Evolutionary conservation across 64 coral and sea anemone species (phyloP), one percentile per base, ranked within the genome.

Genomic region (Montipora efflorescens): DNA sequence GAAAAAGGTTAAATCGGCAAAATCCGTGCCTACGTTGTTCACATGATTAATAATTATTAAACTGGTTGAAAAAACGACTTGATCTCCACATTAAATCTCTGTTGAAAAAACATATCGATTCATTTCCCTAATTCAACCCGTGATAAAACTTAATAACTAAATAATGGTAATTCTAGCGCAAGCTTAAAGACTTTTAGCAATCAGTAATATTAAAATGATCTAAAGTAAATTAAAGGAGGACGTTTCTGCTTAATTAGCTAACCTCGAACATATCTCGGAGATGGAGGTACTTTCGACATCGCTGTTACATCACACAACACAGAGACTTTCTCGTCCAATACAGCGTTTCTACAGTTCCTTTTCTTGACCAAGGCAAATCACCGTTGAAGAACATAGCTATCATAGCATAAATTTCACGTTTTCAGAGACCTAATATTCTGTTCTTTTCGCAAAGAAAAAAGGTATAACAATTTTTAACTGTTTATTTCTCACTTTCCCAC

Each of bases 401-500:
- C 13, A 71, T 10, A 50, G 46, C 2, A 50, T 7, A 49, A 86
- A 22, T 14, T 13, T 46, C 8, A 71, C 19, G 67, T 21, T 15
- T 69, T 68, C 10, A 11, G 18, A 7, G 13, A 1, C 11, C 53
- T 3, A 5, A 18, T 43, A 36, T 36, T 2, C 11, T 8, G 36
- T 49, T 71, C 43, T 48, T 49, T 47, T 67, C 16, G 12, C 57
- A 67, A 4, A 15, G 28, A 46, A 28, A 8, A 48, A 46, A 18
- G 48, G 4, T 7, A 9, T 10, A 69, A 69, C 49, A n/a, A 9
- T 16, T 19, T 47, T 47, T 28, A 28, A 28, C 1, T 71, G 44
- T 86, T 72, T 86, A 86, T 86, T 86, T 86, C 20, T 0, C 68
- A 71, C 19, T 71, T 64, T 71, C 82, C 82, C 82, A 86, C 46